Evolutionary conservation across 2,113 vertebrate genomes (phyloP).

Genomic region (Anguilla rostrata): DNA sequence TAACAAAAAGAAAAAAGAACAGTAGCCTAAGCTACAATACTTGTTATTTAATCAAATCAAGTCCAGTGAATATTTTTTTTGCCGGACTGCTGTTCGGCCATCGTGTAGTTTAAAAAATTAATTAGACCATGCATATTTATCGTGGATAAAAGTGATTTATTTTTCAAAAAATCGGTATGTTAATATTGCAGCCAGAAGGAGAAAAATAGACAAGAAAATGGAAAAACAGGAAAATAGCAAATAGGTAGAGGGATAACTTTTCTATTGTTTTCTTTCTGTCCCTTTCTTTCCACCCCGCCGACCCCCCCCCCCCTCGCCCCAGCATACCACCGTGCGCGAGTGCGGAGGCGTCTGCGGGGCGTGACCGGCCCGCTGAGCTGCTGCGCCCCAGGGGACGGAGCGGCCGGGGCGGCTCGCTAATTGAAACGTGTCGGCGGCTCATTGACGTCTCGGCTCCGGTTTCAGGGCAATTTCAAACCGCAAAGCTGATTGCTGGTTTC

Average conservation of each 20-base stretch:
- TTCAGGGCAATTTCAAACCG: slow-evolving; percentile 80
- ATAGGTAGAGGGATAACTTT: slow-evolving; percentile 21
- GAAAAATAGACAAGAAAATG: no score
- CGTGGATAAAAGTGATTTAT: neutral
- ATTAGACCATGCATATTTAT: no score
- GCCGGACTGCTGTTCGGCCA: no score
- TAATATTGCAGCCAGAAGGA: neutral
- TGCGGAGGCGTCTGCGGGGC: slow-evolving; percentile 57
- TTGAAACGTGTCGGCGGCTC: slow-evolving; percentile 87
- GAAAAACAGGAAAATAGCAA: neutral
- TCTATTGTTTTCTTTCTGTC: slow-evolving; percentile 12
- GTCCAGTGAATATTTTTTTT: no score
- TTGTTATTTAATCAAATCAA: no score
- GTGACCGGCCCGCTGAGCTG: slow-evolving; percentile 61
- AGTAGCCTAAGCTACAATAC: no score
- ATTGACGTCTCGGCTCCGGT: slow-evolving; percentile 78
- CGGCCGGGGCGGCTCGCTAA: slow-evolving; percentile 77
- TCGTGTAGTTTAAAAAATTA: no score
- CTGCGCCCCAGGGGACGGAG: slow-evolving; percentile 73
- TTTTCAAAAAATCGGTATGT: neutral
- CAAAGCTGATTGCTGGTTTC: slow-evolving; percentile 82
- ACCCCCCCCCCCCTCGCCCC: neutral
- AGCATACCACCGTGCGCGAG: slow-evolving; percentile 21
- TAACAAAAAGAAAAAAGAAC: no score
- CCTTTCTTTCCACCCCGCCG: slow-evolving; percentile 1